Conservation (phyloP, 2,113 vertebrate species). For the Rhabdornis inornatus region DNA sequence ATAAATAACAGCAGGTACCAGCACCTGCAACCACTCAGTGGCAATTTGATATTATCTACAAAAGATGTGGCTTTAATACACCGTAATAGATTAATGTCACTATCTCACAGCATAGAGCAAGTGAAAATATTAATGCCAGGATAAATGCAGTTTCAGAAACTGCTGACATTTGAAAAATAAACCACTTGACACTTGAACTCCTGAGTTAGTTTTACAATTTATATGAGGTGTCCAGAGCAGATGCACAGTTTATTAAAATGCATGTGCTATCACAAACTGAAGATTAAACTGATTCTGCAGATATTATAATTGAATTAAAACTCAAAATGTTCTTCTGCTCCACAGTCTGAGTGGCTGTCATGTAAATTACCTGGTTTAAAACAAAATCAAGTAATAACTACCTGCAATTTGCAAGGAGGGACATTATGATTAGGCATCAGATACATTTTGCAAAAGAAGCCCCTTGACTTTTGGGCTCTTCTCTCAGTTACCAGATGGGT, state of each 20-base stretch:
- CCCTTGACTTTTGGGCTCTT: constrained; percentile 15
- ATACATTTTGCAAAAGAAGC: neutral
- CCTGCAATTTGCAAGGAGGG: neutral
- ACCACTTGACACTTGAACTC: neutral
- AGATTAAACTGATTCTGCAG: neutral
- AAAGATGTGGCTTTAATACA: neutral
- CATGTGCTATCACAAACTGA: neutral
- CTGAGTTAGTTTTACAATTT: neutral
- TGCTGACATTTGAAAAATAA: constrained; percentile 9
- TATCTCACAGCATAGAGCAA: neutral
- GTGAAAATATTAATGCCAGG: neutral
- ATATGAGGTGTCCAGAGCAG: neutral
- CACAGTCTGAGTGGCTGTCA: neutral
- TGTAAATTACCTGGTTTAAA: neutral
- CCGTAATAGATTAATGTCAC: neutral
- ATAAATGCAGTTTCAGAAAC: neutral
- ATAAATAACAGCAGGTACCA: neutral
- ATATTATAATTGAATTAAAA: neutral
- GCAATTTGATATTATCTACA: neutral
- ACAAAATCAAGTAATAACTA: neutral
- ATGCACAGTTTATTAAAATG: neutral
- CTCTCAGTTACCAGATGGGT: constrained; percentile 13
- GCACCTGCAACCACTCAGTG: neutral
- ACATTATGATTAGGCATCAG: neutral
- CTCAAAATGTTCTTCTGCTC: neutral